Percentiles rank a stretch among this genome's conserved stretches.
Evolutionary conservation across 2,797 vertebrate genomes (phyloP).

Genomic region (Columba guinea): DNA sequence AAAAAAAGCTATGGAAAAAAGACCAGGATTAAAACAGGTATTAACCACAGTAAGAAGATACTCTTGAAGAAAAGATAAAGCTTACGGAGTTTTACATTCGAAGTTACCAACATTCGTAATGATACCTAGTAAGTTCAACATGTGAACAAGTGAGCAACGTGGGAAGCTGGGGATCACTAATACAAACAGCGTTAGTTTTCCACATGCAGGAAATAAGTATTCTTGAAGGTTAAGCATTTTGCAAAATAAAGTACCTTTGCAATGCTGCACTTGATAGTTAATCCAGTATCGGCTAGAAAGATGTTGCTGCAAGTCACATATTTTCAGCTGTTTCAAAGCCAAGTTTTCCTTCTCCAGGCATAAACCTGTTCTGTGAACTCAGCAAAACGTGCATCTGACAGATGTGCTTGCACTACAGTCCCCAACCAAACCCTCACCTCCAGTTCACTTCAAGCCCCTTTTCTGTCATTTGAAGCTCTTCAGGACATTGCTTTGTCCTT

Average conservation of each 20-base stretch:
- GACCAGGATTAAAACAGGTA: not conserved
- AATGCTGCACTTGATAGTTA: not conserved
- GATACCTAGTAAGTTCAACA: not conserved
- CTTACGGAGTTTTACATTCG: not conserved
- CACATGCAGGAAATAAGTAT: not conserved
- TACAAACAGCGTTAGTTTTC: not conserved
- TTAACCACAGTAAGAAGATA: not conserved
- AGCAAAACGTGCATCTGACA: not conserved
- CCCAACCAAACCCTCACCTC: not conserved
- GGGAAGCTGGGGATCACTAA: not conserved
- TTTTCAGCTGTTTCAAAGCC: not conserved
- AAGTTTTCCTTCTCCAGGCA: not conserved
- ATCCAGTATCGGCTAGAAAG: not conserved
- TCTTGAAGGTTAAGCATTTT: not conserved
- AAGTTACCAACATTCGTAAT: not conserved
- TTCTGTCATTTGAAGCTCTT: not conserved
- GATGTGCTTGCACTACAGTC: not conserved
- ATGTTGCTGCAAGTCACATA: not conserved
- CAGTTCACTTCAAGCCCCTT: not conserved
- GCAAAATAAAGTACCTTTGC: not conserved
- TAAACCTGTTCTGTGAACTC: not conserved
- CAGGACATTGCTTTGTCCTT: not conserved
- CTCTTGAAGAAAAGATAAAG: not conserved
- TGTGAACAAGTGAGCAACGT: not conserved
- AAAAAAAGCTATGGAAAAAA: not conserved